Evolutionary conservation across 1,140 invertebrate genomes (phyloP).

Genomic region (Sinella curviseta): DNA sequence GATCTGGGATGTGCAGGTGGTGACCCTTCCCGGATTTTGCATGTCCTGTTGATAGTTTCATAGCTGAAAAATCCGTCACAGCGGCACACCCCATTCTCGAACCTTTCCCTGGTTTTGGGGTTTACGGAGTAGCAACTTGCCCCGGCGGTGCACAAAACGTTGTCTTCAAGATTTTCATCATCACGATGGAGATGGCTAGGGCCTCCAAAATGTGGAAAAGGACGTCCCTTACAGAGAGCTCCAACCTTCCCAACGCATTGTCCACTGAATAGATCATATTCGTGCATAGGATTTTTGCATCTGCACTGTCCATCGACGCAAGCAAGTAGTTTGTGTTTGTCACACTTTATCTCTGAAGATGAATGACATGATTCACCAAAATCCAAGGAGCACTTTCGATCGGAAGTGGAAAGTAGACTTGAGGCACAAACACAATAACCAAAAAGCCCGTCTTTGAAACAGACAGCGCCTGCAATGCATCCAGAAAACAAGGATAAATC

Average conservation of each 20-base stretch:
- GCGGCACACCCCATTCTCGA: not conserved
- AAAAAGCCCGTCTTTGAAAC: not conserved
- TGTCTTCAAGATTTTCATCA: not conserved
- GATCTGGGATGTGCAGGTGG: too few relatives aligned
- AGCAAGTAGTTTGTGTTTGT: not conserved
- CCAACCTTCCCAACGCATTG: not conserved
- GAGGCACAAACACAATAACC: not conserved
- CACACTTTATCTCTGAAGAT: not conserved
- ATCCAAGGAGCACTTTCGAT: not conserved
- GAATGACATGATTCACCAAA: not conserved
- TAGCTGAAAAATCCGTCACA: too few relatives aligned
- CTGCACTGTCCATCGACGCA: not conserved
- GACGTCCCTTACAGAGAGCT: not conserved
- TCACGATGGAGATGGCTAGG: not conserved
- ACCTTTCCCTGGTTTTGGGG: not conserved
- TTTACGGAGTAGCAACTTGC: not conserved
- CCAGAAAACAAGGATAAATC: too few relatives aligned
- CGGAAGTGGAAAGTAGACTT: not conserved
- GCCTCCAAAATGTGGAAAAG: too few relatives aligned
- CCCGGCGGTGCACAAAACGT: not conserved
- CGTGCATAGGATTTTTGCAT: not conserved
- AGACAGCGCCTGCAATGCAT: not conserved
- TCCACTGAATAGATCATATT: not conserved
- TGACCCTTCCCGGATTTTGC: too few relatives aligned
- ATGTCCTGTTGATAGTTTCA: too few relatives aligned